These are phyloP conservation scores for Agrilus planipennis DNA, from an alignment of 1,140 invertebrate genomes.

Conservation along the genomic window DNA sequence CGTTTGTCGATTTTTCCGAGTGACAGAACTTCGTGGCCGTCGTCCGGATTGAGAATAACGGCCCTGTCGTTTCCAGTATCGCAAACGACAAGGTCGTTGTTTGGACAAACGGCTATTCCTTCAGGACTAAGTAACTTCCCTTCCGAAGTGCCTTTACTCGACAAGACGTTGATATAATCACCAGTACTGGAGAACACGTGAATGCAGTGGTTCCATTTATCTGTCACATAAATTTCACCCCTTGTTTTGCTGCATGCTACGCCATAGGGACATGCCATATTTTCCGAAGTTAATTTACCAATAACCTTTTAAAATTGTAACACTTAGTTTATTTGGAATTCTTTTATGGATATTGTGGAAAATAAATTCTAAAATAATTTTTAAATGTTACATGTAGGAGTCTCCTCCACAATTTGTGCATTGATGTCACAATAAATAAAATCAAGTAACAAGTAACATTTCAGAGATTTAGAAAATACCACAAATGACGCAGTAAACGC, in stretches of 20 bases:
- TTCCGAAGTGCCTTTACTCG: constrained; percentile 46
- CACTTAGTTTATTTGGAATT: no score
- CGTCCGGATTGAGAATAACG: constrained; percentile 38
- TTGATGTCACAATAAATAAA: no score
- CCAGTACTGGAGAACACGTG: constrained; percentile 57
- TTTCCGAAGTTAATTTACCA: constrained; percentile 36
- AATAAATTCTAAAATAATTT: no score
- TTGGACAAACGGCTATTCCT: constrained; percentile 50
- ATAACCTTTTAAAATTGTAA: constrained; percentile 39
- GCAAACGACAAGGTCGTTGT: constrained; percentile 47
- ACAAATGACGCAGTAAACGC: no score
- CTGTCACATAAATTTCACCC: constrained; percentile 50
- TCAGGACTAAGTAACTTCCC: constrained; percentile 58
- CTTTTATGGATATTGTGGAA: no score
- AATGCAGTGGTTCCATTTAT: constrained; percentile 65
- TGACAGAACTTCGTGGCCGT: constrained; percentile 35
- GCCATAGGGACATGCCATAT: constrained; percentile 53
- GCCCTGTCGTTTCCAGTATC: constrained; percentile 65
- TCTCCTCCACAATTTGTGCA: no score
- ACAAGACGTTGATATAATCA: constrained; percentile 45
- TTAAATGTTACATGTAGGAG: no score
- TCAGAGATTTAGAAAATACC: no score
- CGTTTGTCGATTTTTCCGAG: constrained; percentile 24
- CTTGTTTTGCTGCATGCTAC: constrained; percentile 48
- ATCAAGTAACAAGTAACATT: no score